phyloP scores from a whole-genome alignment of 2,797 vertebrate genomes.

The Trachops cirrhosus region DNA sequence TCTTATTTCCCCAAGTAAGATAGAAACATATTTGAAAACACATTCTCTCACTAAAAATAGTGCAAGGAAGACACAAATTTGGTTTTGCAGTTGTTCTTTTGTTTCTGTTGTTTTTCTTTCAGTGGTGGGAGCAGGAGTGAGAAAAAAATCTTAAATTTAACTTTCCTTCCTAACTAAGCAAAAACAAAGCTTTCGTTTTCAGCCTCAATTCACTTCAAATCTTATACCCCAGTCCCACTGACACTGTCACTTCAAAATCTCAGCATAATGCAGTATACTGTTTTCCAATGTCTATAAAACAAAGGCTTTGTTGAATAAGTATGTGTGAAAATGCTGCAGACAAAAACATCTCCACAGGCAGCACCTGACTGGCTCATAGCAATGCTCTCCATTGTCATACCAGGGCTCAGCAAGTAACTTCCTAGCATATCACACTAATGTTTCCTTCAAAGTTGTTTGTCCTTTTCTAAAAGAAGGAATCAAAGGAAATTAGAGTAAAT shows the following conservation, averaged over 20 bases:
- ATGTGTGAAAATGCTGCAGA: conserved; percentile 84
- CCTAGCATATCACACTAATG: conserved; percentile 76
- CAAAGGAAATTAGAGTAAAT: conserved; percentile 57
- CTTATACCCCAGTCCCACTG: conserved; percentile 78
- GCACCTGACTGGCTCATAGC: conserved; percentile 78
- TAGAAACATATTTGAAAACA: conserved; percentile 69
- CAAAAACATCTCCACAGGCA: conserved; percentile 81
- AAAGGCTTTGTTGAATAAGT: conserved; percentile 87
- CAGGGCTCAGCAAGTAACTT: conserved; percentile 81
- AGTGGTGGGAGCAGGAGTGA: neutral
- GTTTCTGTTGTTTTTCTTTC: neutral
- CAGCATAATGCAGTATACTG: conserved; percentile 78
- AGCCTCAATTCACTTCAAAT: conserved; percentile 81
- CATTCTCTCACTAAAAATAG: conserved; percentile 67
- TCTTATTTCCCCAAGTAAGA: conserved; percentile 69
- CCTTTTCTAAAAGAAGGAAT: conserved; percentile 57
- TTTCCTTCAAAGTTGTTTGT: conserved; percentile 69
- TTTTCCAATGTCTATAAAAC: conserved; percentile 82
- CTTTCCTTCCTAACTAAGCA: conserved; percentile 79
- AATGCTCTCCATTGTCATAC: conserved; percentile 74
- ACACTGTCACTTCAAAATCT: conserved; percentile 83
- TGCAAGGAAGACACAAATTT: conserved; percentile 58
- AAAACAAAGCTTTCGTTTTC: conserved; percentile 83
- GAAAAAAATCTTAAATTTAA: conserved; percentile 78
- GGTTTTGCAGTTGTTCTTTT: neutral